Conservation (phyloP, 1,140 invertebrate genomes). For the Drosophila fuyamai region DNA sequence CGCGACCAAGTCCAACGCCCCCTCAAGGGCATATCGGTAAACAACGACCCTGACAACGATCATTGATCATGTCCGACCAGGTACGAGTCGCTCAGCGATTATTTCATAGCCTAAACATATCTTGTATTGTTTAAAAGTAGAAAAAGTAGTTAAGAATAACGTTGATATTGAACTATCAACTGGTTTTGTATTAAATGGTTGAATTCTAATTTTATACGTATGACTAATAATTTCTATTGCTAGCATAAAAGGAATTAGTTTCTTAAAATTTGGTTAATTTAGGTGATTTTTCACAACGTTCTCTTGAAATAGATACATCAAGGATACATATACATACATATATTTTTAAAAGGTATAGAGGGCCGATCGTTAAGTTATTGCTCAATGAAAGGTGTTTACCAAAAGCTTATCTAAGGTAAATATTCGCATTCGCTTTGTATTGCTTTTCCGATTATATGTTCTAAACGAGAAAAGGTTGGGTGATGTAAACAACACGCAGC, state of each 20-base stretch:
- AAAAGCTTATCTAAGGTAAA: slow-evolving; percentile 32
- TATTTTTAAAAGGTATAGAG: no score
- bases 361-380: background rate
- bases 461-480: slow-evolving; percentile 1
- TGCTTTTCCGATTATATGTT: slow-evolving; percentile 30
- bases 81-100: slow-evolving; percentile 21
- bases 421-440: slow-evolving; percentile 12
- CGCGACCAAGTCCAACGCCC: slow-evolving; percentile 39
- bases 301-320: no score
- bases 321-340: no score
- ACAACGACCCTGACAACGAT: slow-evolving; percentile 31
- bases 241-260: background rate
- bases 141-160: slow-evolving; percentile 1
- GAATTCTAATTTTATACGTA: background rate
- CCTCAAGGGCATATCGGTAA: slow-evolving; percentile 35
- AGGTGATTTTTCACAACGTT: no score
- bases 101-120: slow-evolving; percentile 12
- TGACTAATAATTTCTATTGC: background rate
- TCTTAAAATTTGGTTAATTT: no score
- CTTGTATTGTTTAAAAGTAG: slow-evolving; percentile 8
- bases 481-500: slow-evolving; percentile 46
- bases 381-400: slow-evolving; percentile 20
- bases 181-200: slow-evolving; percentile 15
- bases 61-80: slow-evolving; percentile 50
- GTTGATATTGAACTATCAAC: slow-evolving; percentile 17